Conservation (phyloP, 2,888 invertebrate species). For the Euzophera pinguis region DNA sequence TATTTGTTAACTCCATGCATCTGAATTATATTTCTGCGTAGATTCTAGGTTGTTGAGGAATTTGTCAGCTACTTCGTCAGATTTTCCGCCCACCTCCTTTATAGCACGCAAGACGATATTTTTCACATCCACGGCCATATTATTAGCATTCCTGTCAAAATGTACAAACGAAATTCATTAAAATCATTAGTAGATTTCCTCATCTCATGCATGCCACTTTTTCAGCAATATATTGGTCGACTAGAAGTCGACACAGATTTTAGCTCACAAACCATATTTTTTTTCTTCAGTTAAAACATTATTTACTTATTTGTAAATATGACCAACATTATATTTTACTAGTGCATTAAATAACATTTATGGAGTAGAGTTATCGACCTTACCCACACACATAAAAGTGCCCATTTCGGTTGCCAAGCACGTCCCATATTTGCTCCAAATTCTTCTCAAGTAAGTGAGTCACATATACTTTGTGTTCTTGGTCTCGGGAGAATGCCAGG, state of each 20-base stretch:
- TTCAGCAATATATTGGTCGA: too few species aligned
- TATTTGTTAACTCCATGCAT: slow-evolving; percentile 94
- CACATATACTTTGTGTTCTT: slow-evolving; percentile 92
- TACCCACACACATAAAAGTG: slow-evolving; percentile 99
- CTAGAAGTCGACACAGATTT: too few species aligned
- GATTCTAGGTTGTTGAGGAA: slow-evolving; percentile 98
- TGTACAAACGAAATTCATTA: neutral
- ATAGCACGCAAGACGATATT: slow-evolving; percentile 92
- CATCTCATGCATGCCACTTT: too few species aligned
- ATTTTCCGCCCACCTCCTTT: slow-evolving; percentile 91
- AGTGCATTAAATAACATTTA: neutral
- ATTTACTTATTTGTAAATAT: too few species aligned
- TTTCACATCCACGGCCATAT: slow-evolving; percentile 99
- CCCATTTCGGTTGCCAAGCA: slow-evolving; percentile 94
- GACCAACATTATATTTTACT: too few species aligned
- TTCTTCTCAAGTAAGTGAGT: slow-evolving; percentile 92
- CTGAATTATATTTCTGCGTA: slow-evolving; percentile 97
- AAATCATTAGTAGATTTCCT: neutral
- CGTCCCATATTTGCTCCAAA: slow-evolving; percentile 93
- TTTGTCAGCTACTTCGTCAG: slow-evolving; percentile 89
- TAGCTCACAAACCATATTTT: too few species aligned
- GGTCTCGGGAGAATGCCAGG: slow-evolving; percentile 94
- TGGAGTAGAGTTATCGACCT: slow-evolving; percentile 35
- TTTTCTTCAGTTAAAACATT: too few species aligned
- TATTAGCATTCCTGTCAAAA: slow-evolving; percentile 93